Base-by-base conservation (phyloP, 2,797 vertebrate species). In the Diglossa cyanea region DNA sequence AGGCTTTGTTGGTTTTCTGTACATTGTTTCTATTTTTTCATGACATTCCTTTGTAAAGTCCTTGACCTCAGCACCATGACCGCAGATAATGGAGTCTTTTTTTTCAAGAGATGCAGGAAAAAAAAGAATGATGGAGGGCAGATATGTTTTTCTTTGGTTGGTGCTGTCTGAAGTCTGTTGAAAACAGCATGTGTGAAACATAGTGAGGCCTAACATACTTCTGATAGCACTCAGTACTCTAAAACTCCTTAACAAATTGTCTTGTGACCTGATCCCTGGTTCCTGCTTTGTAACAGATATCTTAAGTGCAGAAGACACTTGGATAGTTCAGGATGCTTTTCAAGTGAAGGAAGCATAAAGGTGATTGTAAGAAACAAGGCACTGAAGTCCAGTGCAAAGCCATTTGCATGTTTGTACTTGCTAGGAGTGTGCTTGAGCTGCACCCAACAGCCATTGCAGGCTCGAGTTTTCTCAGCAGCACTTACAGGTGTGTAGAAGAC, bases 391-490 rank as follows among this genome's bases (percentile, higher is more conserved):
- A 39, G 13, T 37, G 65, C 18, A 55, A 63, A 85, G 17, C 24
- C 7, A 7, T 48, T 66, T 70, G 35, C 0, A 0, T 42, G 19
- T 31, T 35, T 73, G 1, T 53, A 57, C 37, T 68, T 84, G 33
- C 20, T 21, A 26, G 61, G 18, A 63, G 33, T 1, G 23, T 1
- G 4, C 40, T 67, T 74, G 57, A 77, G 11, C 17, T 74, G 61
- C 19, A 30, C 23, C 31, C 17, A 31, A 1, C 31, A 74, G 48
- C 12, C 44, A 37, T 5, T 58, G 33, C 17, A 76, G 67, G 21
- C 18, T 30, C 53, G 20, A 1, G 2, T 55, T 86, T 92, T 84
- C 39, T 30, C 54, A 68, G 48, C 26, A 39, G 40, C 47, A 19
- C 28, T 28, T 78, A 24, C 0, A 30, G 26, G 9, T 48, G 11